Evolutionary conservation across 2,113 vertebrate genomes (phyloP).

Genomic region (Alouatta palliata): DNA sequence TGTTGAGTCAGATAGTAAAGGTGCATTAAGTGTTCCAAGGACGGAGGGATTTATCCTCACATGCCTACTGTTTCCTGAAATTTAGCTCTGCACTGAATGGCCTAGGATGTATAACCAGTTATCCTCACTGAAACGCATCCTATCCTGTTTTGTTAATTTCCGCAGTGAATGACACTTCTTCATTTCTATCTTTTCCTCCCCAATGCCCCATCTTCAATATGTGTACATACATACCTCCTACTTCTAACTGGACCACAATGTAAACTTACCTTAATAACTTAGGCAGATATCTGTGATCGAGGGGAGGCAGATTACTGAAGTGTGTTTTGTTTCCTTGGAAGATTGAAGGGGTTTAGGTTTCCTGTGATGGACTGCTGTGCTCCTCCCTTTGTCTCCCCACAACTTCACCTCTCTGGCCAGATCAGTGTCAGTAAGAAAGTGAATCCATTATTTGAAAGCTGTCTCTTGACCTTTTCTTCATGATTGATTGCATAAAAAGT

Average conservation of each 20-base stretch:
- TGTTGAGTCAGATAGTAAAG: background rate
- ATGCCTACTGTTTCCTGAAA: slow-evolving; percentile 10
- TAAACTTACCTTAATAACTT: background rate
- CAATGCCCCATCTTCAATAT: background rate
- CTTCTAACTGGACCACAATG: background rate
- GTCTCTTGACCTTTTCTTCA: slow-evolving; percentile 83
- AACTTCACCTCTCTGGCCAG: slow-evolving; percentile 72
- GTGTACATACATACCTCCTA: background rate
- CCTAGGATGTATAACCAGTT: background rate
- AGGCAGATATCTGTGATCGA: slow-evolving; percentile 41
- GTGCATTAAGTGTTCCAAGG: background rate
- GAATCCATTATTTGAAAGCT: slow-evolving; percentile 85
- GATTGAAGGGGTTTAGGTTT: slow-evolving; percentile 76
- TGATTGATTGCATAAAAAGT: slow-evolving; percentile 81
- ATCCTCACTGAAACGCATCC: background rate
- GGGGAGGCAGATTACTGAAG: slow-evolving; percentile 45
- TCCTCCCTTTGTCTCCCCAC: slow-evolving; percentile 23
- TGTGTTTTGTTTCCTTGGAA: slow-evolving; percentile 70
- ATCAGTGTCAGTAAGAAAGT: slow-evolving; percentile 85
- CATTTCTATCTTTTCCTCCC: background rate
- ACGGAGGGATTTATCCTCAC: background rate
- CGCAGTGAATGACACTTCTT: background rate
- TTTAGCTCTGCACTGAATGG: background rate
- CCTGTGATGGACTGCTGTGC: slow-evolving; percentile 75
- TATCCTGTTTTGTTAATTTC: background rate